A percentile compares a stretch with the other conserved stretches of the same genome.
These are phyloP conservation scores for Caenorhabditis macrosperma DNA, from an alignment of 2,888 invertebrate species.

Conservation along the genomic window DNA sequence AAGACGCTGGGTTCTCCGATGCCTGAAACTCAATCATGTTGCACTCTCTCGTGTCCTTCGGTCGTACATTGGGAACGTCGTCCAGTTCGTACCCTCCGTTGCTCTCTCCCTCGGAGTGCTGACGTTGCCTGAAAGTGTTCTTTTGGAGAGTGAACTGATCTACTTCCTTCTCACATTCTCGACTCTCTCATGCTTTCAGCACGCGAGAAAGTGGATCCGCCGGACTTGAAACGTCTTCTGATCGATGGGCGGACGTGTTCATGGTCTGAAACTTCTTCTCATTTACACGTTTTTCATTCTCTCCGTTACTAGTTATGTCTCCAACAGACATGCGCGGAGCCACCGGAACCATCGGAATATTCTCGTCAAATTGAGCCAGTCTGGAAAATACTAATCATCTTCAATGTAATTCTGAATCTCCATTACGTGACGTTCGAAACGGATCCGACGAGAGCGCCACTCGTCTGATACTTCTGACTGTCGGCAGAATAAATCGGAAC, in stretches of 20 bases:
- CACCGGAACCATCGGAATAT: constrained; percentile 56
- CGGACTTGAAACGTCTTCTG: constrained; percentile 35
- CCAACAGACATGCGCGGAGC: constrained; percentile 40
- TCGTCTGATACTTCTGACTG: constrained; percentile 40
- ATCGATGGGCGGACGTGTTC: constrained; percentile 7
- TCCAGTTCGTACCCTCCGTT: constrained; percentile 41
- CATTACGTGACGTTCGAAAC: constrained; percentile 51
- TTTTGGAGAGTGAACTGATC: too few relatives aligned
- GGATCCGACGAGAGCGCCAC: constrained; percentile 53
- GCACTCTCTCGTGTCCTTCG: too few relatives aligned
- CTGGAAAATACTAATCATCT: constrained; percentile 20
- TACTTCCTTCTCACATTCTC: constrained; percentile 1
- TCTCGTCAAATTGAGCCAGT: constrained; percentile 41
- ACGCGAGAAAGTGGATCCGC: constrained; percentile 27
- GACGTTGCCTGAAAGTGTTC: constrained; percentile 30
- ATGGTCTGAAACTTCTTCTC: neutral
- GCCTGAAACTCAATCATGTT: constrained; percentile 14
- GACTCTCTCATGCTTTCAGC: constrained; percentile 32
- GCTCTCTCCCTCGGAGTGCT: constrained; percentile 13
- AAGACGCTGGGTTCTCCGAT: neutral
- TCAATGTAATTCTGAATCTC: too few relatives aligned
- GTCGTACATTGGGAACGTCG: constrained; percentile 3
- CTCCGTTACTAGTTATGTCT: constrained; percentile 17
- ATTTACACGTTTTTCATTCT: neutral
- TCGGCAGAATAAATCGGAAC: constrained; percentile 61